A percentile compares a stretch with the other conserved stretches of the same genome.
These are phyloP conservation scores for Drosophila willistoni DNA, from an alignment of 1,140 invertebrate genomes.

Conservation along the genomic window DNA sequence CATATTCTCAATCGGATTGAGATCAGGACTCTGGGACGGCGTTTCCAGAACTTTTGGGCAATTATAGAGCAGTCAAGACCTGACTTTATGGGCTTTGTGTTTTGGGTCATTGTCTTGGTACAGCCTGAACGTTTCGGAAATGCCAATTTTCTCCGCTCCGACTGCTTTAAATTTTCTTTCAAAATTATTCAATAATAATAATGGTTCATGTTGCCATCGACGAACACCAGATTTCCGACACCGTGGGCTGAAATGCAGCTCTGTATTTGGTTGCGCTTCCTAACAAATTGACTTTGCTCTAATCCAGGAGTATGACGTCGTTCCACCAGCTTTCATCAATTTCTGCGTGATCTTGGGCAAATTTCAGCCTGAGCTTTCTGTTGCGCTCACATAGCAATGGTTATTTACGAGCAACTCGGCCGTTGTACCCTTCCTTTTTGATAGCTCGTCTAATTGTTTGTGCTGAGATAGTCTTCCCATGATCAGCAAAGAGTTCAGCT, in stretches of 20 bases:
- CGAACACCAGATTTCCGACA: no score
- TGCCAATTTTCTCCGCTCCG: conserved; percentile 11
- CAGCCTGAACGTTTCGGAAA: background rate
- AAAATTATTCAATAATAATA: background rate
- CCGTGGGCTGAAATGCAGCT: no score
- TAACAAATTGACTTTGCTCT: conserved; percentile 20
- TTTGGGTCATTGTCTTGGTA: conserved; percentile 23
- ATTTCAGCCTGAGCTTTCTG: background rate
- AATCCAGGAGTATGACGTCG: conserved; percentile 5
- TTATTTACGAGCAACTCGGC: conserved; percentile 12
- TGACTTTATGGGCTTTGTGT: conserved; percentile 20
- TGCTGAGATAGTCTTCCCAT: conserved; percentile 4
- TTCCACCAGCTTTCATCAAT: conserved; percentile 26
- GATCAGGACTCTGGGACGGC: conserved; percentile 15
- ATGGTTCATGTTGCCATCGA: no score
- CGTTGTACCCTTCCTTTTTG: conserved; percentile 7
- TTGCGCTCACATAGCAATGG: conserved; percentile 15
- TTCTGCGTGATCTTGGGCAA: conserved; percentile 18
- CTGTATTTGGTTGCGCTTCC: no score
- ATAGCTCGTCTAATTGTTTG: conserved; percentile 1
- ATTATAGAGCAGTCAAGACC: conserved; percentile 22
- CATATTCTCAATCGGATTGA: conserved; percentile 4
- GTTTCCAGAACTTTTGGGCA: conserved; percentile 23
- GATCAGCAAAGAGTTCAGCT: background rate
- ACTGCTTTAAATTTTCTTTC: background rate